Base-by-base conservation (phyloP, 2,113 vertebrate genomes). In the Casuarius casuarius region DNA sequence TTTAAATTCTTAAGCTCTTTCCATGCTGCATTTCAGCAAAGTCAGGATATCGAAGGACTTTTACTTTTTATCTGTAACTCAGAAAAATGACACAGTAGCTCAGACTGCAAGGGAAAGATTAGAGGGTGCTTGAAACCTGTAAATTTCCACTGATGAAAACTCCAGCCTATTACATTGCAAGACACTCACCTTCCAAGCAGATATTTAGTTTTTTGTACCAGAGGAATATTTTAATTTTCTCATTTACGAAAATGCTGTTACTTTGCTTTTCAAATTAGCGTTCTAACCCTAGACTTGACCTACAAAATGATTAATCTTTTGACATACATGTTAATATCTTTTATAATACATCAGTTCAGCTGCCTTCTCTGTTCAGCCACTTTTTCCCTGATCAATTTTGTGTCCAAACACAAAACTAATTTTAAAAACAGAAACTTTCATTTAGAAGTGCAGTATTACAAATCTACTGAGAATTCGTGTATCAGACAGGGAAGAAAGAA, bases 1-100 rank as follows among this genome's bases (percentile, higher is more conserved):
- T 19, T 77, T 70, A 70, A 58, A 79, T 94, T 89, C 71, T 95
- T 86, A 81, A 93, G 25, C 21, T 84, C 20, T 87, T 29, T 87
- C 28, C 51, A 12, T 72, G 59, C 9, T 18, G 8, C 74, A 5
- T 82, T 93, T 95, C 51, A 87, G 49, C n/a, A 81, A 94, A 89
- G 91, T 67, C 35, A 11, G 2, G 7, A 4, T 49, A 29, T 52
- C 22, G 14, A 48, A 90, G 29, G 33, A 26, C 13, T 81, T 80
- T 88, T 78, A 5, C 21, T 63, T 76, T 90, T 61, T 7, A 33
- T 52, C 65, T 88, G 38, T 89, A 68, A 73, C 52, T 89, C 84
- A 44, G n/a, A 59, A 84, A 95, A 66, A 68, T 72, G 2, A 25
- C 22, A 49, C 25, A 91, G 73, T 35, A 90, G 40, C 38, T 87